Evolutionary conservation across 2,113 vertebrate genomes (phyloP).

Genomic region (Hucho hucho): DNA sequence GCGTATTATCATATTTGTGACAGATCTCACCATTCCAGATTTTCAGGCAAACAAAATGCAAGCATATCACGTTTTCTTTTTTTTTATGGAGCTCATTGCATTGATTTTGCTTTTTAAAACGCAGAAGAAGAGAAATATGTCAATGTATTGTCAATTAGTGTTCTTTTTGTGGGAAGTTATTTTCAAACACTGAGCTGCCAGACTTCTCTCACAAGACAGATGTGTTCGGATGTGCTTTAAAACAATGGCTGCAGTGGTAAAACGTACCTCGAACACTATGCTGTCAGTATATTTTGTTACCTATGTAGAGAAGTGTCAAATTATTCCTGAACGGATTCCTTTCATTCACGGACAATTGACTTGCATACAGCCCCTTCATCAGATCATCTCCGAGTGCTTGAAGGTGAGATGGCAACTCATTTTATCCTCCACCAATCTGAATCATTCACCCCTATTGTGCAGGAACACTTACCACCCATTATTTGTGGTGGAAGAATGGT

Average conservation of each 20-base stretch:
- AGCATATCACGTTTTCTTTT: background rate
- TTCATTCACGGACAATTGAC: constrained; percentile 11
- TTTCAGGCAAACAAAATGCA: background rate
- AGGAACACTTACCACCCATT: constrained; percentile 3
- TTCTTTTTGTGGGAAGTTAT: background rate
- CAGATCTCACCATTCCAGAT: background rate
- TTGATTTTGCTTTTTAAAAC: too few relatives aligned
- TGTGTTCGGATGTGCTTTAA: background rate
- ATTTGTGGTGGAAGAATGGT: constrained; percentile 15
- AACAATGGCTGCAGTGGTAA: background rate
- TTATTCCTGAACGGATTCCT: background rate
- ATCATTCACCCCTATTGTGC: constrained; percentile 6
- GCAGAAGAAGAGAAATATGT: background rate
- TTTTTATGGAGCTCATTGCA: background rate
- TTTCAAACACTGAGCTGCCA: constrained; percentile 1
- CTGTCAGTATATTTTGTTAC: constrained; percentile 7
- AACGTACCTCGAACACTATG: background rate
- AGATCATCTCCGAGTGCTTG: constrained; percentile 6
- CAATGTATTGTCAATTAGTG: background rate
- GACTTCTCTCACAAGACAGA: background rate
- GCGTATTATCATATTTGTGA: background rate
- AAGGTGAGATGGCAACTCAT: constrained; percentile 12
- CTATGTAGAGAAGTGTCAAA: constrained; percentile 5
- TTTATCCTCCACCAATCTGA: constrained; percentile 11
- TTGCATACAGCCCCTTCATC: constrained; percentile 4